phyloP scores from a whole-genome alignment of 1,140 invertebrate species.

The Drosophila sp. region DNA sequence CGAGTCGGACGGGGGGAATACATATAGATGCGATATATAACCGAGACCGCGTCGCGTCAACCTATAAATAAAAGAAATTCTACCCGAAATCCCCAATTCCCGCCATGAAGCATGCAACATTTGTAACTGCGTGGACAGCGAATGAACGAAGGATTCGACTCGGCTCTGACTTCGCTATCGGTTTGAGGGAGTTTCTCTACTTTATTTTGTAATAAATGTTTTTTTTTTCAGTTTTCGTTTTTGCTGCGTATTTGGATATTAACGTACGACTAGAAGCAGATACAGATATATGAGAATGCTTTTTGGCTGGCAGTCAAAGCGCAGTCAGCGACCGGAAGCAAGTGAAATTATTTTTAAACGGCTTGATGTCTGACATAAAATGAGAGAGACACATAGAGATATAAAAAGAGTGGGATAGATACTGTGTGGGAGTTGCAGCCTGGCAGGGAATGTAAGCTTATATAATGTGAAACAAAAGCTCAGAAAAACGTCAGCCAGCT shows the following conservation, averaged over 20 bases:
- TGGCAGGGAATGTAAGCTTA: constrained; percentile 53
- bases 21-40: constrained; percentile 63
- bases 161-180: constrained; percentile 1
- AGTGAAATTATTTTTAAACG: constrained; percentile 74
- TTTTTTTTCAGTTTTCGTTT: not conserved
- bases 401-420: not conserved
- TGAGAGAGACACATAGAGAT: not conserved
- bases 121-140: constrained; percentile 46
- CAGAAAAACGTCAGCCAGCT: constrained; percentile 56
- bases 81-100: constrained; percentile 46
- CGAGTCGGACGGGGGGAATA: constrained; percentile 19
- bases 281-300: constrained; percentile 66
- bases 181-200: not conserved
- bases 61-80: constrained; percentile 73
- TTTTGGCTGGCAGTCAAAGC: constrained; percentile 62
- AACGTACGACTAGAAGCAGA: constrained; percentile 59
- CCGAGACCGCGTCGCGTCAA: constrained; percentile 65
- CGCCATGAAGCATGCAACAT: constrained; percentile 48
- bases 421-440: constrained; percentile 46
- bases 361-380: constrained; percentile 33
- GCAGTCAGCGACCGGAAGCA: constrained; percentile 56
- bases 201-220: not conserved
- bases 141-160: constrained; percentile 17
- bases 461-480: constrained; percentile 71
- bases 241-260: constrained; percentile 54